A percentile compares a stretch with the other conserved stretches of the same genome.
These are phyloP conservation scores for Pseudopodoces humilis DNA, from an alignment of 2,113 vertebrate genomes.

Conservation along the genomic window DNA sequence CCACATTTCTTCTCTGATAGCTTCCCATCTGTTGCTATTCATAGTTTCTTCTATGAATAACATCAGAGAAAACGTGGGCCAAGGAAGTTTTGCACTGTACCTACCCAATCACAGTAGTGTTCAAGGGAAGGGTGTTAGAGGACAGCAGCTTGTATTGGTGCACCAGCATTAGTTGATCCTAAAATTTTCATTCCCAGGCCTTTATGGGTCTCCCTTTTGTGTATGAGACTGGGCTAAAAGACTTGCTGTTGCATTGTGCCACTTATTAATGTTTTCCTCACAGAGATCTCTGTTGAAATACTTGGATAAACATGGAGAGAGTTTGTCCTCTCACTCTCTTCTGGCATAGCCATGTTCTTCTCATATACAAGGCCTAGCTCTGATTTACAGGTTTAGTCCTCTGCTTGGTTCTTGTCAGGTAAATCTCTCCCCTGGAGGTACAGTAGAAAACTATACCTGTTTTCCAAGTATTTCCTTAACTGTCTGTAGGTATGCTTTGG, in stretches of 20 bases:
- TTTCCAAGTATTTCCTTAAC: slow-evolving; percentile 6
- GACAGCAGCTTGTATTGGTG: not conserved
- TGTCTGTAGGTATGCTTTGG: not conserved
- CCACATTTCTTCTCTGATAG: not conserved
- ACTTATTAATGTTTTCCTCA: not conserved
- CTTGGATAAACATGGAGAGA: not conserved
- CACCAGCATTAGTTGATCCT: not conserved
- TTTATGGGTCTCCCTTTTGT: not conserved
- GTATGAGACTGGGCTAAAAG: not conserved
- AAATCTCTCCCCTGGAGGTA: not conserved
- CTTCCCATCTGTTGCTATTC: not conserved
- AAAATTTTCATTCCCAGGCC: not conserved
- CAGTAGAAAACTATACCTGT: not conserved
- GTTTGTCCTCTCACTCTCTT: not conserved
- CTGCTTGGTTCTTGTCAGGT: not conserved
- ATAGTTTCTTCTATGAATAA: not conserved
- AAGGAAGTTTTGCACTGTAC: not conserved
- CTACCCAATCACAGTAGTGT: not conserved
- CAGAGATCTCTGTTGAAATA: not conserved
- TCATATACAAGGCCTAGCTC: not conserved
- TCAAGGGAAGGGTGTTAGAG: not conserved
- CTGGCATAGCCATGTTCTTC: not conserved
- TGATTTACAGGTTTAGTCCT: not conserved
- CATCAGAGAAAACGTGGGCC: not conserved
- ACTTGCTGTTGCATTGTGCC: not conserved